These are phyloP conservation scores for Globia sparganii DNA, from an alignment of 2,888 invertebrate genomes.

Conservation along the genomic window DNA sequence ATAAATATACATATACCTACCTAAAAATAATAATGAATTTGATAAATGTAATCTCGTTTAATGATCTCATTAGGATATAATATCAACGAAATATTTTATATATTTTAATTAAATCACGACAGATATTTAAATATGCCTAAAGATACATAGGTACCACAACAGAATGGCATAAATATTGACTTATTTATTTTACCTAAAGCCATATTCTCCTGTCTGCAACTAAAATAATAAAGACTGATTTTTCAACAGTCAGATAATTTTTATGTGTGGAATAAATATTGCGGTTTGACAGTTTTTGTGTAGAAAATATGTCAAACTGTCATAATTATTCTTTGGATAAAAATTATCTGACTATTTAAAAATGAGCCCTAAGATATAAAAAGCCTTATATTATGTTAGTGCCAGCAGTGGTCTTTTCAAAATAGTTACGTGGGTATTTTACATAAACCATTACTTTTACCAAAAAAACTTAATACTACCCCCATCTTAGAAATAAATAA, in stretches of 20 bases:
- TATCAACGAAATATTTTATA: slow-evolving; percentile 9
- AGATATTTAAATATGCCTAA: neutral
- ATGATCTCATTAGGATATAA: slow-evolving; percentile 39
- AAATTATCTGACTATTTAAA: neutral
- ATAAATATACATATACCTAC: neutral
- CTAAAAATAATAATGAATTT: slow-evolving; percentile 21
- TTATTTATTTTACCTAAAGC: neutral
- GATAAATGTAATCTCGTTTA: slow-evolving; percentile 27
- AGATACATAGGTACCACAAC: neutral
- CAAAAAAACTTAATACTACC: neutral
- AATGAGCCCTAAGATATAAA: neutral
- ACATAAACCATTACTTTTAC: neutral
- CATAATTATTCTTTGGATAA: neutral
- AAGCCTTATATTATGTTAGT: neutral
- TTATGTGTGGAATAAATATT: neutral
- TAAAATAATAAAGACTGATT: neutral
- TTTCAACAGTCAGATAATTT: neutral
- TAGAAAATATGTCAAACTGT: neutral
- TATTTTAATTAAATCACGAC: slow-evolving; percentile 22
- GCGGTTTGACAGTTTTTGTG: neutral
- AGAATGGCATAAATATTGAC: neutral
- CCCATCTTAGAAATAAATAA: no score
- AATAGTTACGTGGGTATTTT: neutral
- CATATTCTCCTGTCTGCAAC: neutral
- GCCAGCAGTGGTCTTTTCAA: neutral